These are phyloP conservation scores for Ianthella basta DNA, from an alignment of 37 sponge, comb jelly and placozoan genomes.

Conservation along the genomic window DNA sequence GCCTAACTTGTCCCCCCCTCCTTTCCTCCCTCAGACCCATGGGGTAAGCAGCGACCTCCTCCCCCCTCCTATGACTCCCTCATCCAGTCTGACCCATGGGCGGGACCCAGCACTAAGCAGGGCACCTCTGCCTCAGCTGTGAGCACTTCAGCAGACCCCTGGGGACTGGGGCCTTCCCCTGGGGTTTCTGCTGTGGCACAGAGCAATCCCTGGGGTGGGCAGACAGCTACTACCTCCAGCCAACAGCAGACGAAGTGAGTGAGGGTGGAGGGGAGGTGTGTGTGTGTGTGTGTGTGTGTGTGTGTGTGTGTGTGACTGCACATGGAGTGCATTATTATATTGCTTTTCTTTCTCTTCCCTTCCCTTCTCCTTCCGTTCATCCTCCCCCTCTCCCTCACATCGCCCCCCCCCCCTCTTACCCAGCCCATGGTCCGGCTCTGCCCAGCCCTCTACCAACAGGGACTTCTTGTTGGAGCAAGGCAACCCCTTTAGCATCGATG, in stretches of 20 bases:
- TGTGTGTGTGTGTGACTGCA: not conserved
- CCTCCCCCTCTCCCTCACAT: too few species aligned
- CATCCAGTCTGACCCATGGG: constrained; percentile 37
- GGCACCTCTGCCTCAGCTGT: not conserved
- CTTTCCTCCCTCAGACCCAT: constrained; percentile 18
- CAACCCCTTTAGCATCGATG: constrained; percentile 13
- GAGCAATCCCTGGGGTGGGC: not conserved
- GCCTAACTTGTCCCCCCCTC: not conserved
- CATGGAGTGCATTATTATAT: not conserved
- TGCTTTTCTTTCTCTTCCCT: not conserved
- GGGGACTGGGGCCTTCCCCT: constrained; percentile 12
- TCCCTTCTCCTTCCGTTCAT: too few species aligned
- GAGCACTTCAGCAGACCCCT: constrained; percentile 4
- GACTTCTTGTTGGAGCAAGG: not conserved
- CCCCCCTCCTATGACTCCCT: constrained; percentile 23
- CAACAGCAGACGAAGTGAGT: not conserved
- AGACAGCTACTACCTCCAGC: not conserved
- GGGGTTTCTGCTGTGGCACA: not conserved
- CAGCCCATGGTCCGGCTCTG: too few species aligned
- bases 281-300: constrained; percentile 11
- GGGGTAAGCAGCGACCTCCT: constrained; percentile 17
- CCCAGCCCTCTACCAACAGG: too few species aligned
- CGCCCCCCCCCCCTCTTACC: too few species aligned
- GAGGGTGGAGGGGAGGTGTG: too few species aligned
- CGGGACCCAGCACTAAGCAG: not conserved